Evolutionary conservation across 2,113 vertebrate genomes (phyloP).

Genomic region (Rhizomys pruinosus): DNA sequence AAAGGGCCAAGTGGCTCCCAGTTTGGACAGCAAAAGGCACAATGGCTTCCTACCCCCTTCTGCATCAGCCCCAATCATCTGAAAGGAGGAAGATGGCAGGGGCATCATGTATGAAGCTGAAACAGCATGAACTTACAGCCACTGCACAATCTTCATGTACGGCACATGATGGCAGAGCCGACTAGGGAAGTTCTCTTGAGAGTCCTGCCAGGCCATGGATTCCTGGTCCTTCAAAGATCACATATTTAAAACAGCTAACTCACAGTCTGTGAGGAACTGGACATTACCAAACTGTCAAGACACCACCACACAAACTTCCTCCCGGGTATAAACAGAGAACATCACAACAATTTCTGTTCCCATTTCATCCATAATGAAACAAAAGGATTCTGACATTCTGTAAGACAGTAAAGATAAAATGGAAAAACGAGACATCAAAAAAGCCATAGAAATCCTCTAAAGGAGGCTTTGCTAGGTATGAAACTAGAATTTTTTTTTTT

Average conservation of each 20-base stretch:
- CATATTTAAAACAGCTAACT: not conserved
- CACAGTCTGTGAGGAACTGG: not conserved
- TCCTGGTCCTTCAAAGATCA: not conserved
- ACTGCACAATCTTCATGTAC: not conserved
- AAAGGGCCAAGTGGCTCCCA: not conserved
- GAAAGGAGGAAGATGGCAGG: not conserved
- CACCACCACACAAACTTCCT: constrained; percentile 11
- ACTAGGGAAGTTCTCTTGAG: not conserved
- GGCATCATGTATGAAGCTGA: not conserved
- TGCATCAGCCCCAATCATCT: not conserved
- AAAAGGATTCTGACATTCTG: not conserved
- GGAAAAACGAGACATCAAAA: not conserved
- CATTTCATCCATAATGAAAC: not conserved
- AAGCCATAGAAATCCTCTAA: not conserved
- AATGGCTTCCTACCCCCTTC: not conserved
- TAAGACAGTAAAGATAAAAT: not conserved
- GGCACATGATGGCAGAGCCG: not conserved
- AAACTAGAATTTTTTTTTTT: too few relatives aligned
- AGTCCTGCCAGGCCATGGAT: not conserved
- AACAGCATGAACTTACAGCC: not conserved
- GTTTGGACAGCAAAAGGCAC: not conserved
- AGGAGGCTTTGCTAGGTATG: constrained; percentile 5
- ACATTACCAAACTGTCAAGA: not conserved
- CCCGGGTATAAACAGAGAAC: not conserved
- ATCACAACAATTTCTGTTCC: not conserved